Evolutionary conservation across 2,113 vertebrate genomes (phyloP).

Genomic region (Anarrhichthys ocellatus): DNA sequence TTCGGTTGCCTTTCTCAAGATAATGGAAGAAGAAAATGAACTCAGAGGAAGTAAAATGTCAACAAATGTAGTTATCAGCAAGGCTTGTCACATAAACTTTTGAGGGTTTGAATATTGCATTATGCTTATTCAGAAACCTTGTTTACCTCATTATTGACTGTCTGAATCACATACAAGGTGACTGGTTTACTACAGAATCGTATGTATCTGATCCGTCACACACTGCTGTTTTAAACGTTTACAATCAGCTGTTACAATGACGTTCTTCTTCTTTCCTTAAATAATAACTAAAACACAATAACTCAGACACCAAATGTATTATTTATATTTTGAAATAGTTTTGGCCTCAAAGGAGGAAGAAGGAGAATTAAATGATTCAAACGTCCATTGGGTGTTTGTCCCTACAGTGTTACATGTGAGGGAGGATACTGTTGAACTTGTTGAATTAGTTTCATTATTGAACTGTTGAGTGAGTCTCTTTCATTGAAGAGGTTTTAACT

Average conservation of each 20-base stretch:
- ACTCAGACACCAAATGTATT: not conserved
- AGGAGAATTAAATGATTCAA: too few relatives aligned
- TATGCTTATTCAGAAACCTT: slow-evolving; percentile 3
- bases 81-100: slow-evolving; percentile 26
- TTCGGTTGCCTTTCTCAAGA: slow-evolving; percentile 46
- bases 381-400: too few relatives aligned
- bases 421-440: not conserved
- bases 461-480: too few relatives aligned
- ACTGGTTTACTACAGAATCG: not conserved
- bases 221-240: not conserved
- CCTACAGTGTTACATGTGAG: not conserved
- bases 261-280: not conserved
- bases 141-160: slow-evolving; percentile 13
- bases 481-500: too few relatives aligned
- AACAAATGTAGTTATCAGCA: slow-evolving; percentile 43
- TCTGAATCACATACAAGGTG: not conserved
- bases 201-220: not conserved
- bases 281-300: not conserved
- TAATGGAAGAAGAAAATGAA: slow-evolving; percentile 53
- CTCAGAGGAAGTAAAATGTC: slow-evolving; percentile 42
- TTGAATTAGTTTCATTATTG: too few relatives aligned
- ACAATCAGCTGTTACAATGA: too few relatives aligned
- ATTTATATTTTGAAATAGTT: too few relatives aligned
- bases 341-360: too few relatives aligned
- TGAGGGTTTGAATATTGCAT: slow-evolving; percentile 14